Evolutionary conservation across 2,113 vertebrate species (phyloP).

Genomic region (Cyanoliseus patagonus): DNA sequence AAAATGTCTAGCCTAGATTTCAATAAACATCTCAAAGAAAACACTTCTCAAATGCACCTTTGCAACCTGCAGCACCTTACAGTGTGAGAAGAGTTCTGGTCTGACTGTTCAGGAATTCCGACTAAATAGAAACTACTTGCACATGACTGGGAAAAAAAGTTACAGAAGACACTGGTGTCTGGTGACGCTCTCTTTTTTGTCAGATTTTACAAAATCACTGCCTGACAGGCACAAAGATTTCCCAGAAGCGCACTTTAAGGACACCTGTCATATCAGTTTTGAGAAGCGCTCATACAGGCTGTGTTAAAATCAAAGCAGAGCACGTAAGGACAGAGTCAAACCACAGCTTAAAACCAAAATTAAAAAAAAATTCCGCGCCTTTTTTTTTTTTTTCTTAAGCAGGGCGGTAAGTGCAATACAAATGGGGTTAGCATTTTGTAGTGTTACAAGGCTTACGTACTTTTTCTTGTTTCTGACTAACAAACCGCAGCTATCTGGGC

Average conservation of each 20-base stretch:
- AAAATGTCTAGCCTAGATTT: neutral
- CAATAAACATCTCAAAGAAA: neutral
- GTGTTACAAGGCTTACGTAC: neutral
- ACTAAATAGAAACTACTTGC: neutral
- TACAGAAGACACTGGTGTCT: neutral
- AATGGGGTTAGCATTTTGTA: neutral
- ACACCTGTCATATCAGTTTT: neutral
- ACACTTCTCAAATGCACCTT: neutral
- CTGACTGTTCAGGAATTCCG: slow-evolving; percentile 42
- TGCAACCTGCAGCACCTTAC: neutral
- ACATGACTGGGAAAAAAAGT: slow-evolving; percentile 29
- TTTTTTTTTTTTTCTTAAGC: neutral
- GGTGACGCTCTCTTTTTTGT: neutral
- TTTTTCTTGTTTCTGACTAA: neutral
- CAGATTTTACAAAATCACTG: neutral
- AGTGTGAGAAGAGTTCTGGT: slow-evolving; percentile 18
- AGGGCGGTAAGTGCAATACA: neutral
- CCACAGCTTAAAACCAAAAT: neutral
- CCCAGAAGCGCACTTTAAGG: slow-evolving; percentile 1
- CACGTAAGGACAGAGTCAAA: neutral
- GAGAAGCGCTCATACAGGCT: neutral
- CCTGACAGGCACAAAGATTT: neutral
- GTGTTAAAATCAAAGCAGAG: neutral
- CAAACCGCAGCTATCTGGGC: neutral
- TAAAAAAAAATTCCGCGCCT: neutral